A percentile compares a stretch with the other conserved stretches of the same genome.
phyloP scores from a whole-genome alignment of 2,888 invertebrate genomes.

The Mythimna vitellina region DNA sequence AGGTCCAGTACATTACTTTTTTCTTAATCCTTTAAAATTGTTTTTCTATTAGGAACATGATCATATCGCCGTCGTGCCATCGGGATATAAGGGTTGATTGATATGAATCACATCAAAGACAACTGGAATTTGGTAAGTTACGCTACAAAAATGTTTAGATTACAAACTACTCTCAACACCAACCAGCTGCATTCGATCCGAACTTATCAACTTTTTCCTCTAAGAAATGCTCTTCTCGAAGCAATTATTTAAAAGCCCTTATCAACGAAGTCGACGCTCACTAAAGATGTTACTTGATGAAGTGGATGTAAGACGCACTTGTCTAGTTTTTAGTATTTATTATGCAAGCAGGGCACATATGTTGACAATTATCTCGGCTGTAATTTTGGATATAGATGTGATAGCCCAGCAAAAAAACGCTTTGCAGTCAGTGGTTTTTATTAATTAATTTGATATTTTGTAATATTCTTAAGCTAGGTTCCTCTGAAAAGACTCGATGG shows the following conservation, averaged over 20 bases:
- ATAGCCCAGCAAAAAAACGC: background rate
- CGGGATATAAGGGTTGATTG: slow-evolving; percentile 1
- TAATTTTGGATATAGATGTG: background rate
- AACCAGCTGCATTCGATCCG: background rate
- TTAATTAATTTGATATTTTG: background rate
- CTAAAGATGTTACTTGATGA: background rate
- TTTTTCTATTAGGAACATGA: background rate
- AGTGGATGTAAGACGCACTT: no score
- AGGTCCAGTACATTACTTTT: slow-evolving; percentile 1
- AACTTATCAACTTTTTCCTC: background rate
- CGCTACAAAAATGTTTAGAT: background rate
- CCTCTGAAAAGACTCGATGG: background rate
- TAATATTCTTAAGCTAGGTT: background rate
- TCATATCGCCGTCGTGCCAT: background rate
- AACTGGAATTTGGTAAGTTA: background rate
- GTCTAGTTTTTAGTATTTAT: background rate
- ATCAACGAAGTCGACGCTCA: background rate
- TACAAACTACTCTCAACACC: background rate
- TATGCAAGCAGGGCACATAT: background rate
- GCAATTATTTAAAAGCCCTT: background rate
- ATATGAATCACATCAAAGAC: slow-evolving; percentile 8
- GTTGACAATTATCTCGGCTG: background rate
- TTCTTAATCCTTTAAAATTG: background rate
- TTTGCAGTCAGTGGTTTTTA: background rate
- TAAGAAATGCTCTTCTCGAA: no score